Conservation (phyloP, 1,140 invertebrate species). For the Lutraria rhynchaena region DNA sequence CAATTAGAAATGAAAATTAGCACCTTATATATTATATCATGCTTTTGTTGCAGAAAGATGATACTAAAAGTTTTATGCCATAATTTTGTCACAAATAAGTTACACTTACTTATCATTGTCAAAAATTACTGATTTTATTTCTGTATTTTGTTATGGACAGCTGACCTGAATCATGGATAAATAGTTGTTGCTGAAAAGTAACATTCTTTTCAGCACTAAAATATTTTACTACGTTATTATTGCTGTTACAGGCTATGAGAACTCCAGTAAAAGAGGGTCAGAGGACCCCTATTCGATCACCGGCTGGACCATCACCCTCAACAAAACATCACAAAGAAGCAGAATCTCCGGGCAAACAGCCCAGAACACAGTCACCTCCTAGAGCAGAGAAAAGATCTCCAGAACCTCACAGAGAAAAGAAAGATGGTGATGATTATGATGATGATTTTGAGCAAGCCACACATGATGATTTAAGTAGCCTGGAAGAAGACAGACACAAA, state of each 20-base stretch:
- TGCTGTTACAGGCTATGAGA: conserved; percentile 48
- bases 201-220: too few relatives aligned
- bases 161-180: too few relatives aligned
- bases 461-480: conserved; percentile 67
- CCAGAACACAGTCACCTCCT: conserved; percentile 51
- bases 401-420: conserved; percentile 10
- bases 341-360: conserved; percentile 56
- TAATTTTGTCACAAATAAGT: too few relatives aligned
- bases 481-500: conserved; percentile 63
- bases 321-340: conserved; percentile 45
- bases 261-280: conserved; percentile 55
- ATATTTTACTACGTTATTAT: too few relatives aligned
- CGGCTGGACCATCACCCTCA: conserved; percentile 28
- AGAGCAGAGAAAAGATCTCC: conserved; percentile 27
- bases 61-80: too few relatives aligned
- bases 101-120: too few relatives aligned
- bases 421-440: conserved; percentile 62
- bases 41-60: too few relatives aligned
- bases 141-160: too few relatives aligned
- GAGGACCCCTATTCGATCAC: conserved; percentile 21
- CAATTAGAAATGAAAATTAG: background rate
- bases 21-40: too few relatives aligned
- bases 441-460: conserved; percentile 71
- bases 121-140: too few relatives aligned
- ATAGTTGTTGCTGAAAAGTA: too few relatives aligned